These are phyloP conservation scores for Uropsilus gracilis DNA, from an alignment of 2,113 vertebrate species.

Conservation along the genomic window DNA sequence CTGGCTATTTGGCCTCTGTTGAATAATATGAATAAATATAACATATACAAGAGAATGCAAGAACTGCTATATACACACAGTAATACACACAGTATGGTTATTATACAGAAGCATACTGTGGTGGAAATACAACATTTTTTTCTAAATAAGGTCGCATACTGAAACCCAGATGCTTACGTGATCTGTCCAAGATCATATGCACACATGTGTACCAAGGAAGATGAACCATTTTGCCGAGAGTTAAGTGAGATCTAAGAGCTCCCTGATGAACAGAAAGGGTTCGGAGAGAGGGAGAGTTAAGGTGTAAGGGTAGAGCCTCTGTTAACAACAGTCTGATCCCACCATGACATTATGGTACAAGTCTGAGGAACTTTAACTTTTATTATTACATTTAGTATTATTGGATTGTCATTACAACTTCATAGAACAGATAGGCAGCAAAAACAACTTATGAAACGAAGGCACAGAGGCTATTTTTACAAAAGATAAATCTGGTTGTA, in stretches of 20 bases:
- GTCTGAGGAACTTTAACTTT: neutral
- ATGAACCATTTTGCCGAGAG: neutral
- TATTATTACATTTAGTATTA: neutral
- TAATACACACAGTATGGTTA: too few relatives aligned
- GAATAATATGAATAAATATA: neutral
- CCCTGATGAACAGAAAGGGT: neutral
- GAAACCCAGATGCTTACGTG: neutral
- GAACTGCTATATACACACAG: too few relatives aligned
- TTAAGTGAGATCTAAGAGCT: neutral
- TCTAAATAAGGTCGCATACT: neutral
- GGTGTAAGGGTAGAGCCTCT: rapidly evolving
- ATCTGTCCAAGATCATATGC: neutral
- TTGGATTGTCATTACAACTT: neutral
- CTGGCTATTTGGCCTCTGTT: neutral
- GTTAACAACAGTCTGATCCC: neutral
- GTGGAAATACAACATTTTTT: neutral
- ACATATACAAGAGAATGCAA: neutral
- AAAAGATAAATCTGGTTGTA: neutral
- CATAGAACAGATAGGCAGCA: neutral
- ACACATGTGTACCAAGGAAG: neutral
- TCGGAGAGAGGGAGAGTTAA: neutral
- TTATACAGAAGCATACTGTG: neutral
- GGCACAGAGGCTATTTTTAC: neutral
- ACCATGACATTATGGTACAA: neutral
- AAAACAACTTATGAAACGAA: neutral